These are phyloP conservation scores for Smithornis capensis DNA, from an alignment of 2,113 vertebrate species.

Conservation along the genomic window DNA sequence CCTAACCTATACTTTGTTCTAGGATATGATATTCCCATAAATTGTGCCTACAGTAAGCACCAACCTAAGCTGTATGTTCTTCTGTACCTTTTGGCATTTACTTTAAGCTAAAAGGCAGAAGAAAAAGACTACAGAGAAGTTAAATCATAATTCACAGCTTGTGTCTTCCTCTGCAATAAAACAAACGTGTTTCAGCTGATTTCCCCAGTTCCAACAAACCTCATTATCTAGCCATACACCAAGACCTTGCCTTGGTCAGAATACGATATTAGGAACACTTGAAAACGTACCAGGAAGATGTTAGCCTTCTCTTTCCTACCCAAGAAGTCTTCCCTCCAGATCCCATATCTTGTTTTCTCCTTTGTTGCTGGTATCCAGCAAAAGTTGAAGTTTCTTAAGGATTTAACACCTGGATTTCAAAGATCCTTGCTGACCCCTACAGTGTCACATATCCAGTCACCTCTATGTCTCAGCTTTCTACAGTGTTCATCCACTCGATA, in stretches of 20 bases:
- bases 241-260: neutral
- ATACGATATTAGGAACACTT: neutral
- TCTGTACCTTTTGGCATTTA: neutral
- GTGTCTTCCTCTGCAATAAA: neutral
- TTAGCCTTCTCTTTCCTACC: neutral
- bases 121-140: neutral
- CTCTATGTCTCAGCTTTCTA: neutral
- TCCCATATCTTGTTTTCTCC: neutral
- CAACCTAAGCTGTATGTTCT: neutral
- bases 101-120: neutral
- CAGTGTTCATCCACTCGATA: neutral
- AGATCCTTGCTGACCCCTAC: neutral
- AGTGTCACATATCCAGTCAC: neutral
- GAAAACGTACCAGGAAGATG: neutral
- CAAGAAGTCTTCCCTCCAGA: neutral
- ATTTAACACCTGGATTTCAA: neutral
- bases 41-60: neutral
- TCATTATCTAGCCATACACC: neutral
- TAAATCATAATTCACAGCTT: neutral
- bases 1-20: neutral
- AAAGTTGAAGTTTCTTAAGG: neutral
- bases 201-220: neutral
- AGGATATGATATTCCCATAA: neutral
- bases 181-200: neutral
- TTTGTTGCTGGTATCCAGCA: neutral